Percentiles rank a stretch among this genome's conserved stretches.
Conservation (phyloP, 2,113 vertebrate genomes). For the Aviceda subcristata region DNA sequence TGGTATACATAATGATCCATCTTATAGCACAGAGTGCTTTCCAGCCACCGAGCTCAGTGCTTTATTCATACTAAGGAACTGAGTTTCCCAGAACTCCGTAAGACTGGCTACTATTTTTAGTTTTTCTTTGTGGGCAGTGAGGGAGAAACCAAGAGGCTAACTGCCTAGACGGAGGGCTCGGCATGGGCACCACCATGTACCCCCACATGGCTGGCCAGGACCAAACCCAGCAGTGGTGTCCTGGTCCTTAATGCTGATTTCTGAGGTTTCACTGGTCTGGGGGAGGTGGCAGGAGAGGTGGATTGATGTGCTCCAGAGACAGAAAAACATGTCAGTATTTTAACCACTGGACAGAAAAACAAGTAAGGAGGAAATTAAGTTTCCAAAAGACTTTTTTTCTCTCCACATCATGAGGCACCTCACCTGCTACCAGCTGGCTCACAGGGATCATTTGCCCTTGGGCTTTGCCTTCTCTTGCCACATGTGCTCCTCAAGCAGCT, state of each 20-base stretch:
- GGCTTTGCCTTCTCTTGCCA: background rate
- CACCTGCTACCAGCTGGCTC: background rate
- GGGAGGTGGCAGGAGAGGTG: background rate
- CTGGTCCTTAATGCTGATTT: background rate
- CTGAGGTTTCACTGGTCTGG: background rate
- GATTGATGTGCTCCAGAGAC: background rate
- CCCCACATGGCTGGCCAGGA: background rate
- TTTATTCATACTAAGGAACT: background rate
- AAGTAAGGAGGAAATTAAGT: constrained; percentile 25
- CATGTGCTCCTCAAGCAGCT: background rate
- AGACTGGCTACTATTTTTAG: constrained; percentile 9
- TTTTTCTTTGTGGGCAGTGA: background rate
- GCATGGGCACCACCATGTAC: background rate
- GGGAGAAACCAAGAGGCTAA: constrained; percentile 25
- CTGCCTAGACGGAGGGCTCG: background rate
- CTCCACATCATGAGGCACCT: background rate
- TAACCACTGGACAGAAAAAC: constrained; percentile 17
- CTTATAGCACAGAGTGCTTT: background rate
- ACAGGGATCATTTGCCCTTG: background rate
- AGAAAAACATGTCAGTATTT: constrained; percentile 1
- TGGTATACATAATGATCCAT: background rate
- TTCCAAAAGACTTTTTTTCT: constrained; percentile 14
- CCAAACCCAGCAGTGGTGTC: background rate
- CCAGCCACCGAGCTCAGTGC: background rate
- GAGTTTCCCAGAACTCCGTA: background rate